Conservation (phyloP, 2,888 invertebrate genomes). For the Uloborus plumipes region DNA sequence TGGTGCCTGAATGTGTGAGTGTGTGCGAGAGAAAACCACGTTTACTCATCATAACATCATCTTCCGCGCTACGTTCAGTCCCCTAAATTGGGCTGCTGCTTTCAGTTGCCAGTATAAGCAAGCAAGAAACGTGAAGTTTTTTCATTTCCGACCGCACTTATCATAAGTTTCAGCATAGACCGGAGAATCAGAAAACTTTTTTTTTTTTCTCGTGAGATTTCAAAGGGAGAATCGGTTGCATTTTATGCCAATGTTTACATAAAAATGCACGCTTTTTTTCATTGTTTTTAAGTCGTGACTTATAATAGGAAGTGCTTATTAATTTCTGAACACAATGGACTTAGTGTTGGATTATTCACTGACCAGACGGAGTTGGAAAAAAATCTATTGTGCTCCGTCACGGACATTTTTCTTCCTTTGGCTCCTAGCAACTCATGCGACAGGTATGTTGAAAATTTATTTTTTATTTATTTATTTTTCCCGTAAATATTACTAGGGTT, state of each 20-base stretch:
- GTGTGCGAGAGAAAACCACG: conserved; percentile 52
- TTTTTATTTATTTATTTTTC: not conserved
- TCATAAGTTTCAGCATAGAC: no score
- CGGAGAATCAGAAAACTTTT: no score
- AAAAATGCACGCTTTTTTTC: no score
- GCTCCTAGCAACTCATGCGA: conserved; percentile 28
- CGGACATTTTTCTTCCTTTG: conserved; percentile 24
- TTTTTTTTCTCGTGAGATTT: no score
- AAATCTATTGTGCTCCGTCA: conserved; percentile 7
- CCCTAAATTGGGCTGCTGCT: no score
- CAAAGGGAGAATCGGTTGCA: no score
- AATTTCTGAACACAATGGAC: conserved; percentile 23
- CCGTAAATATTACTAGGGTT: no score
- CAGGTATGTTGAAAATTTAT: conserved; percentile 30
- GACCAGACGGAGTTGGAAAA: conserved; percentile 8
- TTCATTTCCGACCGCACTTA: no score
- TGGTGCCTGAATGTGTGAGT: conserved; percentile 35
- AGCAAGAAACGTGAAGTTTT: no score
- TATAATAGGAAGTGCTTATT: not conserved
- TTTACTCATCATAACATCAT: conserved; percentile 62
- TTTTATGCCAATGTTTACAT: no score
- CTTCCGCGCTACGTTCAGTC: conserved; percentile 10
- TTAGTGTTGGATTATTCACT: conserved; percentile 41
- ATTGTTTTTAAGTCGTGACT: not conserved
- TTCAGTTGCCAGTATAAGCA: no score